Evolutionary conservation across 2,797 vertebrate genomes (phyloP).

Genomic region (Emydoidea blandingii): DNA sequence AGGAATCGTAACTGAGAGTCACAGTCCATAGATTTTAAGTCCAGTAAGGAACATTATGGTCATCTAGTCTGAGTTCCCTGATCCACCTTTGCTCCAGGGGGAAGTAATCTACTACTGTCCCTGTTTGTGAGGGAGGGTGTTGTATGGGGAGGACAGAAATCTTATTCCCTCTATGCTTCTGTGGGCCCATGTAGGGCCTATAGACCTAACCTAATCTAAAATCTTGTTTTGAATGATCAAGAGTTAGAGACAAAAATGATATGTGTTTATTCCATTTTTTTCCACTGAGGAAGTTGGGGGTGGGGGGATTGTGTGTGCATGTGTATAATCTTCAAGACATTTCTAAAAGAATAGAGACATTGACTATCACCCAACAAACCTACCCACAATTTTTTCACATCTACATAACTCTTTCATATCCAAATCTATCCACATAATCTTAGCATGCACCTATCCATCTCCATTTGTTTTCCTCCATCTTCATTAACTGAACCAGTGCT

Average conservation of each 20-base stretch:
- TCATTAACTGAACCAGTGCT: not conserved
- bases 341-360: not conserved
- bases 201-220: not conserved
- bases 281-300: not conserved
- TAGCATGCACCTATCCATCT: not conserved
- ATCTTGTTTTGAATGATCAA: not conserved
- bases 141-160: not conserved
- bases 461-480: not conserved
- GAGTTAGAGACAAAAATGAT: not conserved
- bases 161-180: not conserved
- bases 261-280: not conserved
- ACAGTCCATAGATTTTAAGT: not conserved
- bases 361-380: not conserved
- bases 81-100: not conserved
- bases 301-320: too few relatives aligned
- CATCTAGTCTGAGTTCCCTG: not conserved
- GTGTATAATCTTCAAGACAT: not conserved
- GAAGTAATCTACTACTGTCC: not conserved
- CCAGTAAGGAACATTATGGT: not conserved
- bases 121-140: not conserved
- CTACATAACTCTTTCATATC: not conserved
- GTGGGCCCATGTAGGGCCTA: not conserved
- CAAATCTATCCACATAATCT: not conserved
- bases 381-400: not conserved
- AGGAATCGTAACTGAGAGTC: not conserved